phyloP scores from a whole-genome alignment of 2,888 invertebrate genomes.

The Hirtodrosophila alboralis region DNA sequence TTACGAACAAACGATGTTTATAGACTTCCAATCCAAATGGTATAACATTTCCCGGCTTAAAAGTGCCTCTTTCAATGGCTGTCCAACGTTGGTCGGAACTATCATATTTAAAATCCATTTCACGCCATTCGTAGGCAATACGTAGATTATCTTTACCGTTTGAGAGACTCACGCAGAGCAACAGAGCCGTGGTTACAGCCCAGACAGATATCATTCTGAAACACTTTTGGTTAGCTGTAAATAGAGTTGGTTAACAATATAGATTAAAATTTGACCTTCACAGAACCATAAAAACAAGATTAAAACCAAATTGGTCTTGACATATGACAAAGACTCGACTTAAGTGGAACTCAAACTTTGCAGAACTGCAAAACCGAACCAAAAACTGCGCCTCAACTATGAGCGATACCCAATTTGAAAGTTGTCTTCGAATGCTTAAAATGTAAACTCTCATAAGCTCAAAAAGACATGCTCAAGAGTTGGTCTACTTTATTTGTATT shows the following conservation, averaged over 20 bases:
- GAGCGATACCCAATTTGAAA: constrained; percentile 57
- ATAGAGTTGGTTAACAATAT: constrained; percentile 3
- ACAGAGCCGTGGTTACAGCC: constrained; percentile 24
- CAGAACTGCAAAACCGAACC: constrained; percentile 4
- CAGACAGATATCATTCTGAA: constrained; percentile 41
- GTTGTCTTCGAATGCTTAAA: constrained; percentile 40
- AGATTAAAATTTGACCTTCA: constrained; percentile 44
- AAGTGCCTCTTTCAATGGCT: constrained; percentile 86
- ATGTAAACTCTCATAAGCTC: not conserved
- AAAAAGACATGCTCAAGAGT: not conserved
- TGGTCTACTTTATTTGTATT: not conserved
- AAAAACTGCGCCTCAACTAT: constrained; percentile 22
- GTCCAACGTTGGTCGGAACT: constrained; percentile 85
- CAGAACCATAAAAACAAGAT: constrained; percentile 39
- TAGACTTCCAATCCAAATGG: constrained; percentile 91
- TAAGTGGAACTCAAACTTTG: constrained; percentile 17
- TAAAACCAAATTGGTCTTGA: constrained; percentile 30
- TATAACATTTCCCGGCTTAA: constrained; percentile 89
- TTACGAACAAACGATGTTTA: constrained; percentile 88
- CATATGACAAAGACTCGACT: constrained; percentile 29
- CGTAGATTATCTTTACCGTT: constrained; percentile 87
- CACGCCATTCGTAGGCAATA: constrained; percentile 90
- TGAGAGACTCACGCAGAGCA: constrained; percentile 45
- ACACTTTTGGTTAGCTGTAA: constrained; percentile 32
- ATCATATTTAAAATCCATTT: constrained; percentile 89